These are phyloP conservation scores for Spizella passerina DNA, from an alignment of 2,797 vertebrate genomes.

Conservation along the genomic window DNA sequence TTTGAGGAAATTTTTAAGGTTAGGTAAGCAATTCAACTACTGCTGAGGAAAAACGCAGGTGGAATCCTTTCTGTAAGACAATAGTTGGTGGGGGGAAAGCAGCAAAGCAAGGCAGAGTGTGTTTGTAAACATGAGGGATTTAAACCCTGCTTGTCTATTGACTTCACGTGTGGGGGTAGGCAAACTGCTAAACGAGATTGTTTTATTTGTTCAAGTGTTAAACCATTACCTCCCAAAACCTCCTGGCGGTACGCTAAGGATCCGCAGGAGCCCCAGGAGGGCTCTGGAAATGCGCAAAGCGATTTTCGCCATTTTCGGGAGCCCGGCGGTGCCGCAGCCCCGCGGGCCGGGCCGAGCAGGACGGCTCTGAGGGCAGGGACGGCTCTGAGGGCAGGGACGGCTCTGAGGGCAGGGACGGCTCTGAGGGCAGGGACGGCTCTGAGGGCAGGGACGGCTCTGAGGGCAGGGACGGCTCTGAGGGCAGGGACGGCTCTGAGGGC, in stretches of 20 bases:
- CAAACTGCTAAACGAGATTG: background rate
- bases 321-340: background rate
- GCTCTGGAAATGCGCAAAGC: background rate
- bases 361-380: too few species aligned
- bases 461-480: too few species aligned
- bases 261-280: background rate
- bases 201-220: background rate
- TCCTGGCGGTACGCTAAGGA: background rate
- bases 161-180: background rate
- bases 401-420: too few species aligned
- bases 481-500: too few species aligned
- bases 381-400: too few species aligned
- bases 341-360: too few species aligned
- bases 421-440: too few species aligned
- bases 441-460: too few species aligned
- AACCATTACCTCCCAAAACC: background rate
- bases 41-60: background rate
- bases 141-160: background rate
- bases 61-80: background rate
- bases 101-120: background rate
- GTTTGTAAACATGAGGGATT: background rate
- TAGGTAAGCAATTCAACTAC: background rate
- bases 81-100: accelerated
- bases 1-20: background rate
- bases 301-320: accelerated